These are phyloP conservation scores for Corythaixoides concolor DNA, from an alignment of 2,113 vertebrate genomes.

Conservation along the genomic window DNA sequence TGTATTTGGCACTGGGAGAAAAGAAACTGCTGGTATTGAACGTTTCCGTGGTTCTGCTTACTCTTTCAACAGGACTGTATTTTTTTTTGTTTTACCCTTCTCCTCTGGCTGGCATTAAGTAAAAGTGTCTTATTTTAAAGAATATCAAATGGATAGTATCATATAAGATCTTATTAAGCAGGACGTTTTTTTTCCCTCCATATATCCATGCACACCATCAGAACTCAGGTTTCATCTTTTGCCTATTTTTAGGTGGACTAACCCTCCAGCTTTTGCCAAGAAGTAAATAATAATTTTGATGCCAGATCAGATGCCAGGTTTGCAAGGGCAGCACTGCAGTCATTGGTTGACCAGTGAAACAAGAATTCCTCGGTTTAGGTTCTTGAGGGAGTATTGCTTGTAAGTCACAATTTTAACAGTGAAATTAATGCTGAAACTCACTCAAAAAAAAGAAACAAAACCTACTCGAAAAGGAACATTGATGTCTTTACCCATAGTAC, in stretches of 20 bases:
- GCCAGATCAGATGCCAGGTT: slow-evolving; percentile 8
- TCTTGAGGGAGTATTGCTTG: not conserved
- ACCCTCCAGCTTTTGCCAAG: not conserved
- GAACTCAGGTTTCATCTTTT: not conserved
- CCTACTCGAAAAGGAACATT: not conserved
- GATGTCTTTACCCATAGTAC: not conserved
- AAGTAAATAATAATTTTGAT: slow-evolving; percentile 10
- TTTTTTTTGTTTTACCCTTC: not conserved
- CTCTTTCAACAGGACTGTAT: not conserved
- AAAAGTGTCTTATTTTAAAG: not conserved
- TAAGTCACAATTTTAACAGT: not conserved
- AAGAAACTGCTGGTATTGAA: not conserved
- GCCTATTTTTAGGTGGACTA: not conserved
- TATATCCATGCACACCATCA: not conserved
- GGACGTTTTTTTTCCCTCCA: not conserved
- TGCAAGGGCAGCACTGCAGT: not conserved
- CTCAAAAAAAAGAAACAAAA: not conserved
- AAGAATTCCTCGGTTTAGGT: not conserved
- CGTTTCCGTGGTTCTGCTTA: not conserved
- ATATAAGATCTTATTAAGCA: not conserved
- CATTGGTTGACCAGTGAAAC: not conserved
- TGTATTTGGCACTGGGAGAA: not conserved
- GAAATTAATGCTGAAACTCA: not conserved
- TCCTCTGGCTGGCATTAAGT: not conserved
- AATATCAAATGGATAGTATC: not conserved